These are phyloP conservation scores for Mystacides longicornis DNA, from an alignment of 2,888 invertebrate species.

Conservation along the genomic window DNA sequence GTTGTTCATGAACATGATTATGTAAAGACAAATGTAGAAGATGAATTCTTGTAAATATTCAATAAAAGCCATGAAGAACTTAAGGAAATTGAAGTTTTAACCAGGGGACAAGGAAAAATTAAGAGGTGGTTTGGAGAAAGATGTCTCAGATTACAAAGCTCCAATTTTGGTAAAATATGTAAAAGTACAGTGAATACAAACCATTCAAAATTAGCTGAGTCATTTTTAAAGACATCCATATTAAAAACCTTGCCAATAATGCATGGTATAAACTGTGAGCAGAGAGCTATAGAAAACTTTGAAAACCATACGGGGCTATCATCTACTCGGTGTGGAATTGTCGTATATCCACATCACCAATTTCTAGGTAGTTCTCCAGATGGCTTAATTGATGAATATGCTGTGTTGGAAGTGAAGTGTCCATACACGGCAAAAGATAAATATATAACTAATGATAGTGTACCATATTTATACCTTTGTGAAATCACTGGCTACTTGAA, in stretches of 20 bases:
- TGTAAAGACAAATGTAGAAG: not conserved
- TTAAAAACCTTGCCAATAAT: slow-evolving; percentile 2
- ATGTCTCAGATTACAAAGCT: not conserved
- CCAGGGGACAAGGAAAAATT: not conserved
- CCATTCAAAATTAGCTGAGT: not conserved
- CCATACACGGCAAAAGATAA: not conserved
- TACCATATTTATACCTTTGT: too few relatives aligned
- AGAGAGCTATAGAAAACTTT: slow-evolving; percentile 5
- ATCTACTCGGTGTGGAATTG: not conserved
- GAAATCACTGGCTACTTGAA: too few relatives aligned
- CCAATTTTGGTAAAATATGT: not conserved
- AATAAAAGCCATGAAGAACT: not conserved
- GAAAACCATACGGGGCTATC: not conserved
- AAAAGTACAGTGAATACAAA: not conserved
- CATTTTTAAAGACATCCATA: not conserved
- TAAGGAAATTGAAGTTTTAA: not conserved
- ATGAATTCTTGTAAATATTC: not conserved
- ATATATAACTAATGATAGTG: too few relatives aligned
- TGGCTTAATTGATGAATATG: not conserved
- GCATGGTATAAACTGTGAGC: slow-evolving; percentile 1
- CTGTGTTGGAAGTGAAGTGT: slow-evolving; percentile 4
- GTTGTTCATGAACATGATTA: not conserved
- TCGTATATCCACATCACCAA: not conserved
- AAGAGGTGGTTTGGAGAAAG: not conserved
- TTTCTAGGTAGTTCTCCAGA: slow-evolving; percentile 2